Conservation (phyloP, 2,888 invertebrate species). For the Netelia inedita region DNA sequence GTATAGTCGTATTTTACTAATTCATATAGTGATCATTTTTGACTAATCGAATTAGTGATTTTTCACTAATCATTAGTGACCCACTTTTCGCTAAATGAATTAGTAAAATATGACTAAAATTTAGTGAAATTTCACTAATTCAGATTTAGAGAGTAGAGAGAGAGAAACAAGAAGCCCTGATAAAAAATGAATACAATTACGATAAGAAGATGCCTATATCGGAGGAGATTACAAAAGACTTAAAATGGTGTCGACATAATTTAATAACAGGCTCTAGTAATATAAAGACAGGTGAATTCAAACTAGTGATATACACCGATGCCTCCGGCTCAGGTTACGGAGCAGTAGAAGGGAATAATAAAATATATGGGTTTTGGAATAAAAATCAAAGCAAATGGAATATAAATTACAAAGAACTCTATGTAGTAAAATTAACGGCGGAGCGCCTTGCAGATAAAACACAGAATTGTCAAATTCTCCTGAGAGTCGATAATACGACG, state of each 20-base stretch:
- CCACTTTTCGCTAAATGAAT: too few relatives aligned
- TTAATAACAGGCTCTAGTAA: not conserved
- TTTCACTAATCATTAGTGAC: too few relatives aligned
- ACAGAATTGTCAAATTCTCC: slow-evolving; percentile 34
- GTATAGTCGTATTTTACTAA: too few relatives aligned
- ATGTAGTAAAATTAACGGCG: slow-evolving; percentile 4
- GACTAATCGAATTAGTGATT: too few relatives aligned
- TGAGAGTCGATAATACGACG: slow-evolving; percentile 53
- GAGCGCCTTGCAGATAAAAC: slow-evolving; percentile 20
- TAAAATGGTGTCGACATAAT: slow-evolving; percentile 12
- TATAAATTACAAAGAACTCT: slow-evolving; percentile 41
- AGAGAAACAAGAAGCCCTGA: slow-evolving; percentile 6
- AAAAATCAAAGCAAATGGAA: not conserved
- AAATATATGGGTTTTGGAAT: slow-evolving; percentile 24
- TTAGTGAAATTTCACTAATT: too few relatives aligned
- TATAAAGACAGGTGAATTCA: slow-evolving; percentile 17
- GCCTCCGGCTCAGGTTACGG: slow-evolving; percentile 40
- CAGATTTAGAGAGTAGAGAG: not conserved
- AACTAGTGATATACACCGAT: slow-evolving; percentile 4
- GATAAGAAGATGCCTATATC: slow-evolving; percentile 34
- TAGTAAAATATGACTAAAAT: too few relatives aligned
- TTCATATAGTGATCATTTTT: too few relatives aligned
- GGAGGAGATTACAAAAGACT: not conserved
- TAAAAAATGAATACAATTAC: not conserved
- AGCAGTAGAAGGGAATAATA: slow-evolving; percentile 29